Percentiles rank a stretch among this genome's conserved stretches.
Conservation (phyloP, 1,140 invertebrate species). For the Acyrthosiphon pisum region DNA sequence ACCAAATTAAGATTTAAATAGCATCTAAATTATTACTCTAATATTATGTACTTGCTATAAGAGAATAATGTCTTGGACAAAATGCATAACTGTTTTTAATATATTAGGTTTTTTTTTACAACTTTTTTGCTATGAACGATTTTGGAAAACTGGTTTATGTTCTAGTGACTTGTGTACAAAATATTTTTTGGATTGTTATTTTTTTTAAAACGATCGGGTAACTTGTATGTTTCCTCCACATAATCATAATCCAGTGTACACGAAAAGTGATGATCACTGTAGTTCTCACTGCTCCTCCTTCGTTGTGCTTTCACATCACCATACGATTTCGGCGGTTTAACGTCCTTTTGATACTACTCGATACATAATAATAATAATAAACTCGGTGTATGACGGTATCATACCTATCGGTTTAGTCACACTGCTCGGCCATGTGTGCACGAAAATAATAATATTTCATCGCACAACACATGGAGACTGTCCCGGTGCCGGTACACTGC, state of each 20-base stretch:
- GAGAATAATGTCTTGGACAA: not conserved
- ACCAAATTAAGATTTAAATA: too few species aligned
- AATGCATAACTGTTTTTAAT: not conserved
- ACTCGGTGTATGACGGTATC: not conserved
- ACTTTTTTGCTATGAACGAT: not conserved
- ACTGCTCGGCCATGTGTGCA: not conserved
- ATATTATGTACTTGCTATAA: not conserved
- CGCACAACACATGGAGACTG: not conserved
- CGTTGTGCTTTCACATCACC: not conserved
- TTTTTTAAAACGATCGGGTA: not conserved
- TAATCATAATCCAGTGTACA: not conserved
- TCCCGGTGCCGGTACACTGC: not conserved
- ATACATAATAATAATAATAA: not conserved
- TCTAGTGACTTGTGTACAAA: too few species aligned
- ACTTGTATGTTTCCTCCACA: not conserved
- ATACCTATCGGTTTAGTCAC: not conserved
- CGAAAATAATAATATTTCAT: slow-evolving; percentile 12
- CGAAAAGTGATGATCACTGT: not conserved
- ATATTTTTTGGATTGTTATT: not conserved
- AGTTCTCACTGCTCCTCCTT: not conserved
- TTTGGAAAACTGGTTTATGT: not conserved
- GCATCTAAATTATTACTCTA: too few species aligned
- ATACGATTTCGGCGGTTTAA: not conserved
- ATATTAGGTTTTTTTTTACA: not conserved
- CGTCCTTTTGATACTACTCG: not conserved